Evolutionary conservation across 2,797 vertebrate genomes (phyloP), one percentile per base, ranked within the genome.

Genomic region (Spizella passerina): DNA sequence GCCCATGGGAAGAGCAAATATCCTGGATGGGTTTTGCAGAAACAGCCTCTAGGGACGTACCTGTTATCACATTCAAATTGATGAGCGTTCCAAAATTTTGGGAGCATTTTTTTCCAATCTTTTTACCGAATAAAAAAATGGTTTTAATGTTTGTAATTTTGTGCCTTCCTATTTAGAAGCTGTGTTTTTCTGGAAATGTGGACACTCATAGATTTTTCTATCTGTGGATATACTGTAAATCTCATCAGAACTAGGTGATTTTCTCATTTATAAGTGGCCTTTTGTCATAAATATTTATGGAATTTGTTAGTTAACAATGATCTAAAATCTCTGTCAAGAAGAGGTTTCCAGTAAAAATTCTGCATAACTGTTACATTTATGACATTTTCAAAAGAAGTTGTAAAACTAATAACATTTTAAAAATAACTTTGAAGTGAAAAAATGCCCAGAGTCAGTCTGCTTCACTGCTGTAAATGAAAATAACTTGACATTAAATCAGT

Each of bases 81-180:
- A 44, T 59, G 39, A 86, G 44, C 1, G 3, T 12, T 27, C 34
- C 49, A 21, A 80, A 41, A 24, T 46, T 29, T 2, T 26, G 3
- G 17, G 8, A 3, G 21, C 1, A 7, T 14, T 27, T 11, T 7
- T 46, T 64, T 20, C 26, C 12, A 1, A 32, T 14, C 3, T 14
- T 81, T 88, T 63, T 44, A 44, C 19, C 34, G 20, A 76, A 65
- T 9, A 12, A 10, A 50, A 44, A 43, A 53, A 10, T 46, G 3
- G 2, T 55, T 93, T 57, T n/a, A 32, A 34, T 26, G 7, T 32
- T 30, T 71, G 10, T 23, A 52, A 66, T 56, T 82, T 82, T 70
- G 15, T 69, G 22, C 11, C 4, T 86, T 14, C 15, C 4, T 53
- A 7, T 39, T 81, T 50, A 56, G 18, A 73, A 77, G 22, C 10